Conservation (phyloP, 1,140 invertebrate species). For the Metaphire vulgaris region DNA sequence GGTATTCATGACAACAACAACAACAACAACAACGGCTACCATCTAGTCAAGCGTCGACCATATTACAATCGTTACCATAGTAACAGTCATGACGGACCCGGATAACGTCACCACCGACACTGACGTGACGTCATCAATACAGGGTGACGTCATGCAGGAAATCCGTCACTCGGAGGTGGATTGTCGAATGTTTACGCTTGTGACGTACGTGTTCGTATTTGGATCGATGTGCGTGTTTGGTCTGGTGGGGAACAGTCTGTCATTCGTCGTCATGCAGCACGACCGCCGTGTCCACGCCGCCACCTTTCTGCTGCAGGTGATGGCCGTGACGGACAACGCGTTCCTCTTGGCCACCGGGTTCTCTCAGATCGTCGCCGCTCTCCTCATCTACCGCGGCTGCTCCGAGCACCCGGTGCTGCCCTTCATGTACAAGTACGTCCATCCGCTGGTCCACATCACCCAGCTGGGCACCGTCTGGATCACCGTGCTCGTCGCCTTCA, state of each 20-base stretch:
- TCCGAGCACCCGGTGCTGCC: background rate
- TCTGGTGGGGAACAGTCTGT: slow-evolving; percentile 23
- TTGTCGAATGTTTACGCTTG: slow-evolving; percentile 16
- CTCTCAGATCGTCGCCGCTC: slow-evolving; percentile 16
- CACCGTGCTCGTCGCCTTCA: slow-evolving; percentile 28
- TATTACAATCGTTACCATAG: background rate
- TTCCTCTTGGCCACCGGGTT: slow-evolving; percentile 24
- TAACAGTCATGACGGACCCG: background rate
- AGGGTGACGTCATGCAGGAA: background rate
- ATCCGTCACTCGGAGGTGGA: slow-evolving; percentile 6
- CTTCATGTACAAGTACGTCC: slow-evolving; percentile 10
- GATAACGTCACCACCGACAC: background rate
- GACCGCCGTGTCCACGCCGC: slow-evolving; percentile 25
- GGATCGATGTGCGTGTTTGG: slow-evolving; percentile 25
- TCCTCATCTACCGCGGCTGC: background rate
- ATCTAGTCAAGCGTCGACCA: too few relatives aligned
- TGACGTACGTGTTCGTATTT: slow-evolving; percentile 22
- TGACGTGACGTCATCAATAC: background rate
- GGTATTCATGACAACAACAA: too few relatives aligned
- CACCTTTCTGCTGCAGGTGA: slow-evolving; percentile 25
- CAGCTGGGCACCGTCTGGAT: slow-evolving; percentile 31
- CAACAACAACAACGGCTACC: too few relatives aligned
- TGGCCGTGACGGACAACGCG: slow-evolving; percentile 25
- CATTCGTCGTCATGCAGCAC: slow-evolving; percentile 21
- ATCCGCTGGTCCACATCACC: slow-evolving; percentile 25